phyloP scores from a whole-genome alignment of 2,888 invertebrate genomes.

The Mesoligia furuncula region DNA sequence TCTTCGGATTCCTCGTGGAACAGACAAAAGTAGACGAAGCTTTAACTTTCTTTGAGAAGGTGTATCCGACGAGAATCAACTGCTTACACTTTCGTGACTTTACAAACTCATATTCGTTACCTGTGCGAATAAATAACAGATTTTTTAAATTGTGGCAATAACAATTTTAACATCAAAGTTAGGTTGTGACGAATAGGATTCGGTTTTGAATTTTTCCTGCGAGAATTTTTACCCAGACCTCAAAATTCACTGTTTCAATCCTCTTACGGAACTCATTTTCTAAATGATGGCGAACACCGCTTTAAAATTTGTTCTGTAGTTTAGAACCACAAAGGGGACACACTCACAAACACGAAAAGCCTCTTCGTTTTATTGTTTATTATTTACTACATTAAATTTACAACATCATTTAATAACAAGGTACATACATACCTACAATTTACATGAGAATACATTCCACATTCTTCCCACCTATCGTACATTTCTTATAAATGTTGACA shows the following conservation, averaged over 20 bases:
- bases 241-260: neutral
- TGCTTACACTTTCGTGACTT: no score
- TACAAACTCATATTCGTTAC: no score
- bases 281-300: neutral
- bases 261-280: neutral
- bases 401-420: neutral
- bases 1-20: no score
- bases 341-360: neutral
- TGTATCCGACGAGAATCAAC: no score
- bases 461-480: slow-evolving; percentile 4
- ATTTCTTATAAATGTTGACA: slow-evolving; percentile 14
- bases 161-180: neutral
- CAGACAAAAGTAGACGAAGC: no score
- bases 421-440: neutral
- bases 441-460: neutral
- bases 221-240: neutral
- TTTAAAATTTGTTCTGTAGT: neutral
- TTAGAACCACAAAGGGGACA: neutral
- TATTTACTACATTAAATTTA: neutral
- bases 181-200: neutral
- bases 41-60: no score
- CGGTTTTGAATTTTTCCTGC: neutral
- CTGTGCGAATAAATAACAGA: neutral
- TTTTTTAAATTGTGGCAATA: neutral
- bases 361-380: neutral